phyloP scores from a whole-genome alignment of 37 sponge, comb jelly and placozoan species.

The Agelas oroides region DNA sequence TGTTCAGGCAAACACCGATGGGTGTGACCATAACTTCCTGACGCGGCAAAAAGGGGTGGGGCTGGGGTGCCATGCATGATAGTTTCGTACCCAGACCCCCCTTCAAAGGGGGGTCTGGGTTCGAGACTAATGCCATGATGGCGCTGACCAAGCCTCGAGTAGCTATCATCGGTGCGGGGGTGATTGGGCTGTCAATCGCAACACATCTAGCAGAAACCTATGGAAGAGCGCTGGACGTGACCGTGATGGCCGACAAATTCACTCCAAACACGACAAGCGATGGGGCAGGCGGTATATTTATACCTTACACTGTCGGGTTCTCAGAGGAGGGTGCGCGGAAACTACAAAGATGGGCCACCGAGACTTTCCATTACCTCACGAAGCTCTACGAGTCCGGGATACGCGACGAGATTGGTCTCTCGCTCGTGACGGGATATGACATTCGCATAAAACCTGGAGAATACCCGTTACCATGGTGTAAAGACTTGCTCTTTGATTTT shows the following conservation, averaged over 20 bases:
- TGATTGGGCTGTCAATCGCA: conserved; percentile 51
- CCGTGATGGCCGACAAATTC: conserved; percentile 35
- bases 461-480: neutral
- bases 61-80: neutral
- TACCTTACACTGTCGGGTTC: neutral
- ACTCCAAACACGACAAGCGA: conserved; percentile 55
- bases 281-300: neutral
- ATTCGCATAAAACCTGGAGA: neutral
- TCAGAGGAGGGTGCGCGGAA: neutral
- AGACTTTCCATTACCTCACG: conserved; percentile 9
- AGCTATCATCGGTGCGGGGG: conserved; percentile 64
- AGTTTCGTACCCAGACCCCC: too few relatives aligned
- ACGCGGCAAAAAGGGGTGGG: too few relatives aligned
- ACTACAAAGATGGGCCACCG: neutral
- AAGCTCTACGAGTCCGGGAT: neutral
- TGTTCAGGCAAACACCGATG: too few relatives aligned
- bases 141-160: neutral
- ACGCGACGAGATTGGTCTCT: neutral
- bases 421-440: neutral
- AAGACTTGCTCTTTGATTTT: conserved; percentile 9
- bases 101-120: too few relatives aligned
- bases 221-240: neutral
- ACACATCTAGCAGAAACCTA: neutral
- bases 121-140: too few relatives aligned
- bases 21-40: too few relatives aligned